phyloP scores from a whole-genome alignment of 2,888 invertebrate genomes.

The Parnassius mnemosyne region DNA sequence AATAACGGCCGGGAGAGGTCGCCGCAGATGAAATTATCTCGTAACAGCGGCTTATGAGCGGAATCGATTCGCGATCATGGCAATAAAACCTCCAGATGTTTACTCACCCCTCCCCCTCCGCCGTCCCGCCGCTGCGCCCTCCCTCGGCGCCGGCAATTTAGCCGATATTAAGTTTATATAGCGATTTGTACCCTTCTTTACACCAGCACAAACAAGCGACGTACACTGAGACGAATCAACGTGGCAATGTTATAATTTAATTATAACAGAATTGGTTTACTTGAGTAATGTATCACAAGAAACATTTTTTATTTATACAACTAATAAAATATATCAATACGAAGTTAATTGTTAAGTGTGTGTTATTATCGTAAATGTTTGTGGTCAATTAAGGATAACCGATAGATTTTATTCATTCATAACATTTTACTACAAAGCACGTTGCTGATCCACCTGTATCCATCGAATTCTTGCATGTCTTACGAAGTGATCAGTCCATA shows the following conservation, averaged over 20 bases:
- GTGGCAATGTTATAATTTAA: background rate
- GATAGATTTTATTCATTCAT: too few relatives aligned
- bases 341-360: too few relatives aligned
- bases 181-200: slow-evolving; percentile 76
- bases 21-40: slow-evolving; percentile 55
- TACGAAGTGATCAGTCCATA: too few relatives aligned
- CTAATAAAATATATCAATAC: too few relatives aligned
- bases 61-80: slow-evolving; percentile 71
- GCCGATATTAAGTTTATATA: slow-evolving; percentile 77
- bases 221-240: slow-evolving; percentile 28
- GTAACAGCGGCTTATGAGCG: slow-evolving; percentile 62
- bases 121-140: slow-evolving; percentile 34
- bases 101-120: slow-evolving; percentile 38
- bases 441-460: too few relatives aligned
- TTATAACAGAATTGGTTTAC: too few relatives aligned
- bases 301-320: too few relatives aligned
- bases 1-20: slow-evolving; percentile 37
- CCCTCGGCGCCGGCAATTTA: slow-evolving; percentile 62
- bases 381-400: too few relatives aligned
- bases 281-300: too few relatives aligned
- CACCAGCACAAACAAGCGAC: slow-evolving; percentile 45
- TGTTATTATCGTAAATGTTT: too few relatives aligned
- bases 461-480: too few relatives aligned
- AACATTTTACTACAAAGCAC: too few relatives aligned
- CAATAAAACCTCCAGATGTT: slow-evolving; percentile 72